phyloP scores from a whole-genome alignment of 2,888 invertebrate genomes.

The Dusona sp. region DNA sequence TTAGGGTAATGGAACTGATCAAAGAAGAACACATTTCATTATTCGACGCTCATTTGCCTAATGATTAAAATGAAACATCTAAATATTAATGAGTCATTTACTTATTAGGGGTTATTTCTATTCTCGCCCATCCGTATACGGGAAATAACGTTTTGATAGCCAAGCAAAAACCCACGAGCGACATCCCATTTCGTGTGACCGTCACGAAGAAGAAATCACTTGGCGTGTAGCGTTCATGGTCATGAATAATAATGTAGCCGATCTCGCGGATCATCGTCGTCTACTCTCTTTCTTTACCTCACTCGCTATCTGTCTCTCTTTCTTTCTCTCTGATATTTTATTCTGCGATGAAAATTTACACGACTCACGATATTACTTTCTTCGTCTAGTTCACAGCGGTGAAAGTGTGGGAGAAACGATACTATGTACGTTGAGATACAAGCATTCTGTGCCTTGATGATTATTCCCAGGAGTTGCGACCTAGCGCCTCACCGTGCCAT shows the following conservation, averaged over 20 bases:
- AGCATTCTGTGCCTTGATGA: constrained; percentile 57
- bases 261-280: constrained; percentile 64
- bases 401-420: constrained; percentile 74
- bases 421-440: constrained; percentile 53
- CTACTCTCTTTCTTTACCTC: constrained; percentile 30
- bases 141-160: constrained; percentile 31
- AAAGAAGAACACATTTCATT: neutral
- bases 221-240: constrained; percentile 59
- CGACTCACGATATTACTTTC: constrained; percentile 32
- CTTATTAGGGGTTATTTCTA: constrained; percentile 20
- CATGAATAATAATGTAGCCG: constrained; percentile 69
- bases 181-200: constrained; percentile 43
- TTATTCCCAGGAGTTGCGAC: constrained; percentile 61
- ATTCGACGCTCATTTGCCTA: neutral
- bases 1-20: neutral
- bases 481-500: constrained; percentile 49
- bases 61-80: neutral
- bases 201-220: constrained; percentile 62
- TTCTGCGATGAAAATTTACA: constrained; percentile 37
- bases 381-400: constrained; percentile 58
- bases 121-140: constrained; percentile 38
- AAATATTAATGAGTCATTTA: neutral
- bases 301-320: constrained; percentile 20
- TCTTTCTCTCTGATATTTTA: constrained; percentile 22
- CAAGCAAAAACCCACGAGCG: constrained; percentile 14